These are phyloP conservation scores for Stenchaetothrips biformis DNA, from an alignment of 2,888 invertebrate species.

Conservation along the genomic window DNA sequence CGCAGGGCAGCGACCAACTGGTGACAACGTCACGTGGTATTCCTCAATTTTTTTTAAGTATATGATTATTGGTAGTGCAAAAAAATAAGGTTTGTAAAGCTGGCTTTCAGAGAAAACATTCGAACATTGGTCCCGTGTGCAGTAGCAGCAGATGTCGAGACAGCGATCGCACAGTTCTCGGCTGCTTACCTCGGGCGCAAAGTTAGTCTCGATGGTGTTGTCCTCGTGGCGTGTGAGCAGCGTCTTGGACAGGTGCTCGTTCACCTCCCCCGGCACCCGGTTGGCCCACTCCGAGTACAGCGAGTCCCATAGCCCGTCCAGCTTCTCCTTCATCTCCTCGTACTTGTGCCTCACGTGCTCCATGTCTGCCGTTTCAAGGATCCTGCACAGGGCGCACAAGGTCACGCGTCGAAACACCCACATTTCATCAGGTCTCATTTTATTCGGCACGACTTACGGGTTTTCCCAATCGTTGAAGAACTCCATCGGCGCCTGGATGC, in stretches of 20 bases:
- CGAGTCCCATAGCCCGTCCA: slow-evolving; percentile 58
- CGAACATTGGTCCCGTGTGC: slow-evolving; percentile 23
- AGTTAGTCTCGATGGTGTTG: slow-evolving; percentile 58
- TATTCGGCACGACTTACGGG: slow-evolving; percentile 47
- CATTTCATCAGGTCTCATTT: slow-evolving; percentile 38
- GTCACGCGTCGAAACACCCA: not conserved
- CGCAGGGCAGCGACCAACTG: slow-evolving; percentile 68
- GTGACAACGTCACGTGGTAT: slow-evolving; percentile 34
- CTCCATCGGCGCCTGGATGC: slow-evolving; percentile 57
- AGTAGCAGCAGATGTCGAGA: not conserved
- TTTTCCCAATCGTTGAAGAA: slow-evolving; percentile 61
- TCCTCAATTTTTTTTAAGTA: not conserved
- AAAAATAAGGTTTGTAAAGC: too few species aligned
- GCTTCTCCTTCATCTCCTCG: slow-evolving; percentile 60
- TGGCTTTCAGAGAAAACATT: not conserved
- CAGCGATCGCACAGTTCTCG: not conserved
- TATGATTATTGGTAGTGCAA: not conserved
- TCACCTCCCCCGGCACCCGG: slow-evolving; percentile 60
- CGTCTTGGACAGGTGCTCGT: slow-evolving; percentile 56
- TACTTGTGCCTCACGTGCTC: slow-evolving; percentile 53
- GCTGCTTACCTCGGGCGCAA: slow-evolving; percentile 55
- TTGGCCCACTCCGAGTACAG: slow-evolving; percentile 66
- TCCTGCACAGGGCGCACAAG: slow-evolving; percentile 43
- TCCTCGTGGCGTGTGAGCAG: slow-evolving; percentile 56
- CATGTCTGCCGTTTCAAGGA: slow-evolving; percentile 56